A percentile compares a stretch with the other conserved stretches of the same genome.
Conservation (phyloP, 2,797 vertebrate species). For the Danio aesculapii region DNA sequence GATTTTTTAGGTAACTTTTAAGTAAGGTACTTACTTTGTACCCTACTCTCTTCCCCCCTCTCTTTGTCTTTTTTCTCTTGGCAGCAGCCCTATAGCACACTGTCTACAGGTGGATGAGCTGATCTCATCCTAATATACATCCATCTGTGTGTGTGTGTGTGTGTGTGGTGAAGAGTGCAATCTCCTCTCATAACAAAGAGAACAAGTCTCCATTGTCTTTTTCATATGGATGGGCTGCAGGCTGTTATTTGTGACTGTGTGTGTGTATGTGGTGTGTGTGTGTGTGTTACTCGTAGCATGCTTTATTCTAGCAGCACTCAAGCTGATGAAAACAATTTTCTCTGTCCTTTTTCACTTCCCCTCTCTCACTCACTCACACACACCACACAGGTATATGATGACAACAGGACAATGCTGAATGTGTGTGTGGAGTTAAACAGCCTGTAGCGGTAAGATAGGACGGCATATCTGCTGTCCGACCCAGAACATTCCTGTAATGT, state of each 20-base stretch:
- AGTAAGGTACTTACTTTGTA: too few relatives aligned
- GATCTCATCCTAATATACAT: slow-evolving; percentile 36
- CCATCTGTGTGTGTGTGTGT: slow-evolving; percentile 1
- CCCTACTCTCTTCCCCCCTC: not conserved
- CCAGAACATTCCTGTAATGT: slow-evolving; percentile 68
- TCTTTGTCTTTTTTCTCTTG: slow-evolving; percentile 23
- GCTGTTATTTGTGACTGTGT: slow-evolving; percentile 45
- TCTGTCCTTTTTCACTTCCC: slow-evolving; percentile 34
- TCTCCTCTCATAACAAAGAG: slow-evolving; percentile 62
- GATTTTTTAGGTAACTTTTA: too few relatives aligned
- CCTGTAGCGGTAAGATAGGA: slow-evolving; percentile 65
- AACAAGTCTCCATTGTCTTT: slow-evolving; percentile 62
- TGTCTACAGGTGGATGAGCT: slow-evolving; percentile 23
- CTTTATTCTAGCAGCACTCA: slow-evolving; percentile 54
- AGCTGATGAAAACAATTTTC: slow-evolving; percentile 49
- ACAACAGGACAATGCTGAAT: slow-evolving; percentile 44
- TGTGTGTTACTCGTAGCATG: slow-evolving; percentile 30
- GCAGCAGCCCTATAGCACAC: slow-evolving; percentile 26
- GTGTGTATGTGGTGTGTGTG: slow-evolving; percentile 10
- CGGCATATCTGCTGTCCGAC: slow-evolving; percentile 62
- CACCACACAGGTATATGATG: slow-evolving; percentile 36
- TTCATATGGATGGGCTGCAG: slow-evolving; percentile 50
- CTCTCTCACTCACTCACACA: slow-evolving; percentile 15
- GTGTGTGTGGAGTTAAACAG: slow-evolving; percentile 46
- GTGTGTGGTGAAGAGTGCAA: slow-evolving; percentile 34